Evolutionary conservation across 2,888 invertebrate genomes (phyloP).

Genomic region (Acleris laterana): DNA sequence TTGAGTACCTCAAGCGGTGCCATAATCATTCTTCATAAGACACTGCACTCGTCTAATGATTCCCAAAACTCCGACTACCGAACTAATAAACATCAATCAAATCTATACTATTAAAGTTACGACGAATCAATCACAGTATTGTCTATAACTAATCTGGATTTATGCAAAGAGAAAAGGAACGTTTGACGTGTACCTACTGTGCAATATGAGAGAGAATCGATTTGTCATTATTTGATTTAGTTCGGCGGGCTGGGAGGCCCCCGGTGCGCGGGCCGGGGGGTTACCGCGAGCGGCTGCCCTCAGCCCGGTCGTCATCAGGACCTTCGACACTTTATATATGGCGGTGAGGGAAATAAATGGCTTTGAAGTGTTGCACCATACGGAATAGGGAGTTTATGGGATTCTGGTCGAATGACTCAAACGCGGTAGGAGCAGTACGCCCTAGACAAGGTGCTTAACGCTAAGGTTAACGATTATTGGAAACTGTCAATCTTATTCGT

Average conservation of each 20-base stretch:
- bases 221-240: conserved; percentile 85
- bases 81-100: conserved; percentile 84
- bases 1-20: conserved; percentile 73
- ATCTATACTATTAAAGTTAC: conserved; percentile 69
- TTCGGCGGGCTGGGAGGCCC: conserved; percentile 75
- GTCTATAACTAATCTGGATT: conserved; percentile 80
- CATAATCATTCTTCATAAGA: conserved; percentile 82
- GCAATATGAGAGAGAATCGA: conserved; percentile 83
- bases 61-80: conserved; percentile 82
- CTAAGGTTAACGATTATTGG: too few relatives aligned
- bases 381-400: conserved; percentile 25
- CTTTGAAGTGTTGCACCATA: conserved; percentile 46
- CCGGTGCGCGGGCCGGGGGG: conserved; percentile 75
- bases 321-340: conserved; percentile 80
- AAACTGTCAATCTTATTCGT: too few relatives aligned
- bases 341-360: conserved; percentile 63
- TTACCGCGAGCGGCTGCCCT: conserved; percentile 69
- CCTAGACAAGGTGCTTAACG: too few relatives aligned
- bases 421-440: neutral
- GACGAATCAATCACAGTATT: conserved; percentile 79
- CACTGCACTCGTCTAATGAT: conserved; percentile 77
- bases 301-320: conserved; percentile 74
- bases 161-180: conserved; percentile 78
- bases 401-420: neutral
- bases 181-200: conserved; percentile 84